A percentile compares a stretch with the other conserved stretches of the same genome.
These are phyloP conservation scores for Murina feae DNA, from an alignment of 2,113 vertebrate species.

Conservation along the genomic window DNA sequence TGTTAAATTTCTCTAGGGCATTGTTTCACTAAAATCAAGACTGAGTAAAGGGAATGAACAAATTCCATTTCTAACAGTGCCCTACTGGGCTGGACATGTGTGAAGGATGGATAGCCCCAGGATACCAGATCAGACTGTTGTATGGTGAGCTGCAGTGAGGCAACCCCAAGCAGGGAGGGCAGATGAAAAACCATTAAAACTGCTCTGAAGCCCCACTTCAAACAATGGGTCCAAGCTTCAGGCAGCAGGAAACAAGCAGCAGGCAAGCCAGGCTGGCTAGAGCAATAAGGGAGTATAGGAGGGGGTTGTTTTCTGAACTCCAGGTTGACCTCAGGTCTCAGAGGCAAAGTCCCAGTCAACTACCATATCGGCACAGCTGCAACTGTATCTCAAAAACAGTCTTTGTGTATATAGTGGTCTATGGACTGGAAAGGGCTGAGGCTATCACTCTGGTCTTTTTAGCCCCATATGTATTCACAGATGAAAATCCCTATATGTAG, in stretches of 20 bases:
- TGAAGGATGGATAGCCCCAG: conserved; percentile 66
- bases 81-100: conserved; percentile 63
- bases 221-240: conserved; percentile 56
- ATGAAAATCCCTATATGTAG: conserved; percentile 66
- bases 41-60: conserved; percentile 47
- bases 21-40: conserved; percentile 56
- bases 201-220: conserved; percentile 57
- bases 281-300: conserved; percentile 53
- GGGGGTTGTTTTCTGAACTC: conserved; percentile 57
- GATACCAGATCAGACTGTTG: conserved; percentile 53
- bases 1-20: conserved; percentile 27
- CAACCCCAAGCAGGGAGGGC: conserved; percentile 52
- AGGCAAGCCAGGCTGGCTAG: conserved; percentile 34
- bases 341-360: conserved; percentile 51
- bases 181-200: conserved; percentile 67
- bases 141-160: conserved; percentile 35
- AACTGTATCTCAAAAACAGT: conserved; percentile 44
- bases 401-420: conserved; percentile 42
- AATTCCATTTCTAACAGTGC: conserved; percentile 61
- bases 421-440: conserved; percentile 30
- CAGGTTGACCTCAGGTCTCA: conserved; percentile 45
- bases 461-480: conserved; percentile 46
- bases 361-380: conserved; percentile 44
- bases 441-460: conserved; percentile 40
- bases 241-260: conserved; percentile 65